A percentile compares a stretch with the other conserved stretches of the same genome.
Evolutionary conservation across 1,140 invertebrate genomes (phyloP).

Genomic region (Bombus huntii): DNA sequence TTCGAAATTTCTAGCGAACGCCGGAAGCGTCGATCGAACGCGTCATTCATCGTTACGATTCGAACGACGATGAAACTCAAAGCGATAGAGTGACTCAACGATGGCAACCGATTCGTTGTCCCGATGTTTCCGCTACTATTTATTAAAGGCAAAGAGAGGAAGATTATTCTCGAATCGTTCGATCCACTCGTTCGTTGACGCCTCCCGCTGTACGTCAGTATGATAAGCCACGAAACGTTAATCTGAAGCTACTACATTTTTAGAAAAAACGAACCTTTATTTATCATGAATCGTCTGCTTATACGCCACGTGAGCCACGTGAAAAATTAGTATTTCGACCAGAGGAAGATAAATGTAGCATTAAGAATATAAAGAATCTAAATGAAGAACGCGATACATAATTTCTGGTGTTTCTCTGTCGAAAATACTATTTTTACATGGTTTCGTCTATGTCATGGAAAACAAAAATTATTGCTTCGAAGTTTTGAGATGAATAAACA

Average conservation of each 20-base stretch:
- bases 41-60: background rate
- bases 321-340: background rate
- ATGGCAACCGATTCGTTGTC: background rate
- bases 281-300: slow-evolving; percentile 66
- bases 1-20: slow-evolving; percentile 3
- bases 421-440: background rate
- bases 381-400: too few species aligned
- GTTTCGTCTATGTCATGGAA: slow-evolving; percentile 16
- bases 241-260: slow-evolving; percentile 51
- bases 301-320: too few species aligned
- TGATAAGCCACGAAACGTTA: slow-evolving; percentile 37
- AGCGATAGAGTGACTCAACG: background rate
- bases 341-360: background rate
- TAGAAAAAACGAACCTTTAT: slow-evolving; percentile 63
- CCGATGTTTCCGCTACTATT: slow-evolving; percentile 6
- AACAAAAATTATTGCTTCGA: slow-evolving; percentile 22
- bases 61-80: background rate
- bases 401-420: background rate
- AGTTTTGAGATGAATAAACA: slow-evolving; percentile 13
- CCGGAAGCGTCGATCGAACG: background rate
- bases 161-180: background rate
- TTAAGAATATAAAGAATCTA: background rate
- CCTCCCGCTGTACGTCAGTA: slow-evolving; percentile 7
- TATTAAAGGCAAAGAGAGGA: background rate
- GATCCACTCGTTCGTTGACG: slow-evolving; percentile 5